Evolutionary conservation across 2,888 invertebrate genomes (phyloP).

Genomic region (Acleris sparsana): DNA sequence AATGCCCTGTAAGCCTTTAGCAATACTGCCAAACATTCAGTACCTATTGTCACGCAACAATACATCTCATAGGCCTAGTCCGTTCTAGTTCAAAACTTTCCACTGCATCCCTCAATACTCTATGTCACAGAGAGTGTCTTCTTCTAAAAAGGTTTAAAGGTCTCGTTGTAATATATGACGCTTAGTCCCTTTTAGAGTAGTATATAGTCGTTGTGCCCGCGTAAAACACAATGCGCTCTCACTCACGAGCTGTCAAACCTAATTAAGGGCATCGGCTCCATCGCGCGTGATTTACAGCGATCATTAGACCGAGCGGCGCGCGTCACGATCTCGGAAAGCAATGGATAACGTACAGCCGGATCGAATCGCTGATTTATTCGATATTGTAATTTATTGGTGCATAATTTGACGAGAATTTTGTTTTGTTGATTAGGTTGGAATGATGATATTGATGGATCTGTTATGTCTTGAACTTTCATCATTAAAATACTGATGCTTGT

Average conservation of each 20-base stretch:
- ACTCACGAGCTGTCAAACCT: constrained; percentile 55
- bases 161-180: background rate
- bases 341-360: constrained; percentile 45
- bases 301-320: constrained; percentile 49
- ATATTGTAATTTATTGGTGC: constrained; percentile 15
- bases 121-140: constrained; percentile 24
- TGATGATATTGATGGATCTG: constrained; percentile 7
- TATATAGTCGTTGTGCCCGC: constrained; percentile 16
- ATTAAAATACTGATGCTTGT: background rate
- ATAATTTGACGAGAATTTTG: constrained; percentile 14
- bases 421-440: constrained; percentile 7
- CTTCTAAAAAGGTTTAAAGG: background rate
- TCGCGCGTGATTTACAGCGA: constrained; percentile 57
- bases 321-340: constrained; percentile 47
- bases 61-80: constrained; percentile 2
- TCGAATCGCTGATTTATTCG: constrained; percentile 17
- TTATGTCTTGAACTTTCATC: background rate
- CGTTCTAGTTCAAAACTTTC: constrained; percentile 20
- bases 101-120: constrained; percentile 32
- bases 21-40: constrained; percentile 4
- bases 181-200: constrained; percentile 4
- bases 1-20: background rate
- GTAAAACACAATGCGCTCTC: constrained; percentile 47
- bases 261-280: constrained; percentile 63
- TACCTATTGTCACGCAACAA: constrained; percentile 6